Evolutionary conservation across 1,140 invertebrate genomes (phyloP).

Genomic region (Hylyphantes graminicola): DNA sequence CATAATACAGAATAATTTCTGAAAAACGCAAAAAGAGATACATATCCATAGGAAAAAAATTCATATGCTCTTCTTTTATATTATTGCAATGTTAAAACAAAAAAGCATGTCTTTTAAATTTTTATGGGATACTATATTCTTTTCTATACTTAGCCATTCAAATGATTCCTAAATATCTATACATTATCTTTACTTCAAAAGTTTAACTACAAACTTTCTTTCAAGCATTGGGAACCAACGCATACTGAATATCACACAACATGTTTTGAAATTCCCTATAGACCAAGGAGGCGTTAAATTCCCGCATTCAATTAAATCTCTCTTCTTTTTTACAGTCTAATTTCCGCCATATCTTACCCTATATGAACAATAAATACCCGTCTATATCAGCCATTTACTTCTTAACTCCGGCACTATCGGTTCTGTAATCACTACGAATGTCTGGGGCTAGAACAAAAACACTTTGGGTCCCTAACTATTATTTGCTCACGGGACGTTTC

Average conservation of each 20-base stretch:
- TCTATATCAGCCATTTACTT: slow-evolving; percentile 21
- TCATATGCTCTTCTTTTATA: no score
- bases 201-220: neutral
- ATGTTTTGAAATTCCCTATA: slow-evolving; percentile 6
- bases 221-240: neutral
- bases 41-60: no score
- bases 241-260: neutral
- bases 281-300: neutral
- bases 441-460: slow-evolving; percentile 13
- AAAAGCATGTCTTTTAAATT: no score
- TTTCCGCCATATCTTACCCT: neutral
- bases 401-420: neutral
- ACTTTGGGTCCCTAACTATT: slow-evolving; percentile 17
- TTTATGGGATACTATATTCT: no score
- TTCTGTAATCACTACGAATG: slow-evolving; percentile 24
- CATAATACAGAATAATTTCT: no score
- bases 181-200: neutral
- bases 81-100: no score
- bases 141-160: no score
- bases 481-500: slow-evolving; percentile 25
- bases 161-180: neutral
- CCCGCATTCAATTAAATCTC: slow-evolving; percentile 2
- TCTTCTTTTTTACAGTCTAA: slow-evolving; percentile 7
- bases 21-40: no score
- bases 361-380: neutral